Conservation (phyloP, 2,113 vertebrate species). For the Symphodus melops region DNA sequence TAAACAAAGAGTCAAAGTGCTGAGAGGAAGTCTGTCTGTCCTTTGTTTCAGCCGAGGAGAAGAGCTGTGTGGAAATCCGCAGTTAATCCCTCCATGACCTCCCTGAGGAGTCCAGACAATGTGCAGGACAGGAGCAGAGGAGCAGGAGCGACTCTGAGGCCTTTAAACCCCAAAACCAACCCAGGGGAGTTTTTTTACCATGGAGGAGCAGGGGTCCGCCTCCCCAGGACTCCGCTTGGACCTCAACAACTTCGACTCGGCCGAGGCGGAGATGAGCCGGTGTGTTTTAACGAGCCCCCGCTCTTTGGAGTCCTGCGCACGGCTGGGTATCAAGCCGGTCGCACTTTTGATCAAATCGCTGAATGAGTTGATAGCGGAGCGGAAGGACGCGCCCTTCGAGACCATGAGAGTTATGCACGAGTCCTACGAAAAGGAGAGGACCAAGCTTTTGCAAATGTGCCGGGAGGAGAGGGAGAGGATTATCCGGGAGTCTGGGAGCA, state of each 20-base stretch:
- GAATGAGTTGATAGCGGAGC: conserved; percentile 64
- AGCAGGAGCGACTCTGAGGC: background rate
- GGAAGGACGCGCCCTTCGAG: conserved; percentile 48
- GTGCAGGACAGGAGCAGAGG: background rate
- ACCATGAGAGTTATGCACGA: conserved; percentile 69
- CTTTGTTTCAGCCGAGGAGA: background rate
- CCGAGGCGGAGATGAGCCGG: conserved; percentile 39
- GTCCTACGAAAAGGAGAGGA: conserved; percentile 69
- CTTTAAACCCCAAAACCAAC: background rate
- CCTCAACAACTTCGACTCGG: conserved; percentile 61
- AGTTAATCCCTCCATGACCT: conserved; percentile 70
- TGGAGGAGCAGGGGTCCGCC: conserved; percentile 54
- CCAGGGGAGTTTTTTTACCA: background rate
- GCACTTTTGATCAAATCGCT: conserved; percentile 74
- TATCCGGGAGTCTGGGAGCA: conserved; percentile 48
- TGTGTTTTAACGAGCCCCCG: conserved; percentile 78
- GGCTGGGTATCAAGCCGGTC: conserved; percentile 78
- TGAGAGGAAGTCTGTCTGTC: background rate
- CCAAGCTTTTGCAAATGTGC: conserved; percentile 62
- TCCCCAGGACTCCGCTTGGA: conserved; percentile 63
- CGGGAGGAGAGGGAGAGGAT: conserved; percentile 65
- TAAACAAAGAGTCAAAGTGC: background rate
- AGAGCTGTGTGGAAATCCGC: background rate
- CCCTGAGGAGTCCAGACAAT: background rate
- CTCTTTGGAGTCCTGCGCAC: conserved; percentile 74